Evolutionary conservation across 2,797 vertebrate species (phyloP), one percentile per base, ranked within the genome.

Genomic region (Holocentrus rufus): DNA sequence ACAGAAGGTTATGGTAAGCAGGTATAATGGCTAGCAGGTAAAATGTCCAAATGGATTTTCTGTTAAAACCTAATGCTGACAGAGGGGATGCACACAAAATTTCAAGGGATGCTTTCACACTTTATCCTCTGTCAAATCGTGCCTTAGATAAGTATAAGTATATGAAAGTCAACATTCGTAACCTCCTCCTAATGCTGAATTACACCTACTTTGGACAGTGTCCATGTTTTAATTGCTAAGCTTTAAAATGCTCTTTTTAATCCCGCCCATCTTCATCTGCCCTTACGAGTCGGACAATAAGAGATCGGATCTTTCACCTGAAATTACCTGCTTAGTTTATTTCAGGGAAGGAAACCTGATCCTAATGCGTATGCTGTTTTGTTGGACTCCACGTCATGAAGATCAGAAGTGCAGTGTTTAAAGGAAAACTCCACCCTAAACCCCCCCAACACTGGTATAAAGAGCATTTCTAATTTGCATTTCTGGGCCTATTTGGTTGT

Each of bases 191-290:
- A 14, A 20, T 34, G 36, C 17, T 9, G 25, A 62, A 10, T 4
- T 8, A 0, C 5, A 23, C 7, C 1, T 14, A 1, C 25, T 56
- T 1, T 74, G 64, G 76, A 63, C 30, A 31, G 39, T 30, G 22
- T 77, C 77, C 66, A 63, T 1, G 47, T 61, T 66, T 42, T 70
- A 56, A 76, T 54, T 23, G 69, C 27, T 17, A 18, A 1, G 13
- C 67, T 74, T 57, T 59, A 27, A 82, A 76, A 72, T 68, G 67
- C 79, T 79, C 42, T 79, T 44, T 47, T 18, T 78, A 56, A 36
- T 17, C 36, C 59, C 57, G 17, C 64, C 30, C 5, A 7, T 44
- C 3, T 54, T 8, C 58, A 23, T 61, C 58, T 44, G 47, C 18
- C 53, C 68, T 72, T 72, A 55, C 34, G 11, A 27, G 22, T 54